These are phyloP conservation scores for Mus musculus DNA, from an alignment of 2,113 vertebrate genomes.

Conservation along the genomic window GRCm39 chr3:155569501-155570000, in stretches of 20 bases:
- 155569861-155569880: neutral
- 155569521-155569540: too few species aligned
- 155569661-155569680: neutral
- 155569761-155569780: too few species aligned
- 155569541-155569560: neutral
- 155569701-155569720: neutral
- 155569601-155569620: too few species aligned
- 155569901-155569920: neutral
- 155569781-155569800: neutral
- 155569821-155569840: neutral
- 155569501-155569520: neutral
- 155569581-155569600: too few species aligned
- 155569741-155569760: neutral
- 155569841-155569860: neutral
- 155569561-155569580: neutral
- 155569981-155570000: neutral
- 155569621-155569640: too few species aligned
- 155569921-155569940: neutral
- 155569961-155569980: neutral
- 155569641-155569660: too few species aligned
- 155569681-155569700: neutral
- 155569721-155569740: neutral
- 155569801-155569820: too few species aligned
- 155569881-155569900: neutral
- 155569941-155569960: neutral